Evolutionary conservation across 2,113 vertebrate genomes (phyloP), one percentile per base, ranked within the genome.

Genomic region (Micromys minutus): DNA sequence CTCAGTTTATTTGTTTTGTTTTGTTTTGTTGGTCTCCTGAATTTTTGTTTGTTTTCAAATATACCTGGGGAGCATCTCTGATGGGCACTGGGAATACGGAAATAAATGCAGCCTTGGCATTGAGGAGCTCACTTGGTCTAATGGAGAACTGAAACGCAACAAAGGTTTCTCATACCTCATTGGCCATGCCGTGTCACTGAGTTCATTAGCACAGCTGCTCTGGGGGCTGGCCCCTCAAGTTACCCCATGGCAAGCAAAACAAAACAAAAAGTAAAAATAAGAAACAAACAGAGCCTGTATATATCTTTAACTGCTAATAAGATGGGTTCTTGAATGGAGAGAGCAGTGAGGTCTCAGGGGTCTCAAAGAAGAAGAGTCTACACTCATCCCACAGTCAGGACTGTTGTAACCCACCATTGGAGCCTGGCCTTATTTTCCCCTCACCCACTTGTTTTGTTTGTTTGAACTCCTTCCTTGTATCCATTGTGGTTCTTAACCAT

Each of bases 161-260:
- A 29, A 42, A 42, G 45, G 26, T 52, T 83, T n/a, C 39, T 19
- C 9, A 52, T 10, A 5, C 77, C 57, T 69, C 29, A 4, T 63
- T 3, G 36, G 2, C 1, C 31, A 12, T 2, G 16, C 7, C 12
- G 0, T 3, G 13, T 10, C 36, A 65, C 15, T 0, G 57, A 7
- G 42, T 26, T 55, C 39, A 26, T 16, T 24, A 17, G 31, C 77
- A 47, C 29, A 24, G 36, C 72, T 45, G 72, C 5, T 36, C 74
- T 47, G 24, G 34, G 55, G 24, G 13, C 39, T 22, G 52, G 0
- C 65, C 36, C 65, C 26, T 19, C 63, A 36, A 17, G 15, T 42
- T 31, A 59, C 24, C 26, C 42, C 39, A 31, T 0, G 2, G 6
- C 16, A 83, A 69, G 65, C 65, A 67, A 67, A 34, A 63, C 61